These are phyloP conservation scores for Hypomesus transpacificus DNA, from an alignment of 2,113 vertebrate genomes.

Conservation along the genomic window DNA sequence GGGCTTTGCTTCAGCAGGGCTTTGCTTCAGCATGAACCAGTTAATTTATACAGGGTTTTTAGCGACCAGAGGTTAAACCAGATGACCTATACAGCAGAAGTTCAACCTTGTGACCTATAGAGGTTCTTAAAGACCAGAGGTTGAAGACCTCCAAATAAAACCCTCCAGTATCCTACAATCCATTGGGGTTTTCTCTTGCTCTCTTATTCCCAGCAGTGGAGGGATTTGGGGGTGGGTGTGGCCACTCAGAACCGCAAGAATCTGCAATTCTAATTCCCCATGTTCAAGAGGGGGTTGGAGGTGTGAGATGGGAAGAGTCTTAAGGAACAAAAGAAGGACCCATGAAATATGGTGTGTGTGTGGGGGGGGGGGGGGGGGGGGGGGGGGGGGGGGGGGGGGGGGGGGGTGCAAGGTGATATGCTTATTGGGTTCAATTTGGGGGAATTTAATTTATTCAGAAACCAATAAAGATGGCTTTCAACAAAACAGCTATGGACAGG, in stretches of 20 bases:
- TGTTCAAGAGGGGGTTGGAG: background rate
- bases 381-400: too few species aligned
- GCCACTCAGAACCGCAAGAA: conserved; percentile 32
- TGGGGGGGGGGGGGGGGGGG: background rate
- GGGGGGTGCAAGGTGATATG: too few species aligned
- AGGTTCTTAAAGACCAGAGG: background rate
- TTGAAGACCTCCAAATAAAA: background rate
- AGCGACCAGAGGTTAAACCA: too few species aligned
- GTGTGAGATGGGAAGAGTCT: background rate
- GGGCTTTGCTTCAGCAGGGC: background rate
- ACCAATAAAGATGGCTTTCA: background rate
- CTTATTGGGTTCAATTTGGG: too few species aligned
- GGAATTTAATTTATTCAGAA: too few species aligned
- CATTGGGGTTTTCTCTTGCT: background rate
- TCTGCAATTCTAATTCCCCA: conserved; percentile 59
- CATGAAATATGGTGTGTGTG: conserved; percentile 14
- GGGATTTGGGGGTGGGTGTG: background rate
- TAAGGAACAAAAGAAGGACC: conserved; percentile 42
- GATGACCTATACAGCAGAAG: too few species aligned
- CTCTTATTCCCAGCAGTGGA: background rate
- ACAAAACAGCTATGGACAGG: background rate
- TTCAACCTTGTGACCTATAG: background rate
- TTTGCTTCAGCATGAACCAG: background rate
- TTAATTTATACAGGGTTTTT: too few species aligned
- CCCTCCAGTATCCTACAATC: background rate